Percentiles rank a stretch among this genome's conserved stretches.
These are phyloP conservation scores for Octonoba sinensis DNA, from an alignment of 2,888 invertebrate genomes.

Conservation along the genomic window DNA sequence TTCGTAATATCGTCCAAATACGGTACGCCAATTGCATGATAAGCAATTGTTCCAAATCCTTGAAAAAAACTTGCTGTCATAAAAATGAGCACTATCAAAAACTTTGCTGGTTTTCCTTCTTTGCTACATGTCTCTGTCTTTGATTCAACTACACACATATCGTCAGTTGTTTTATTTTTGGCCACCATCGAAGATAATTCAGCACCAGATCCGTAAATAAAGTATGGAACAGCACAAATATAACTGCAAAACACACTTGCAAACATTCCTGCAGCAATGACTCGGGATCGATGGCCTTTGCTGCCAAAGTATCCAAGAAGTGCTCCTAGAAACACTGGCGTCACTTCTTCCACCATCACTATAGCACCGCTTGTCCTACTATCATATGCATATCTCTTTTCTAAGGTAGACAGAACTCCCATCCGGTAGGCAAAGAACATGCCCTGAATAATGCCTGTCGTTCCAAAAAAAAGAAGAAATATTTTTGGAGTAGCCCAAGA, in stretches of 20 bases:
- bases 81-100: conserved; percentile 76
- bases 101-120: conserved; percentile 12
- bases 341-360: conserved; percentile 60
- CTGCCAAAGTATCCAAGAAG: conserved; percentile 65
- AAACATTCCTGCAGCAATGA: conserved; percentile 55
- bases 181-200: conserved; percentile 56
- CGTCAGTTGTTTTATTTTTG: conserved; percentile 23
- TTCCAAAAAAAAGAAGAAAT: conserved; percentile 51
- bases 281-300: conserved; percentile 55
- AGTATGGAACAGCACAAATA: conserved; percentile 60
- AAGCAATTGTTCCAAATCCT: conserved; percentile 79
- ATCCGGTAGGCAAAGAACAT: conserved; percentile 62
- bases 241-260: conserved; percentile 54
- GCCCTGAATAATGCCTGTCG: conserved; percentile 65
- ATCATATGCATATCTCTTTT: conserved; percentile 65
- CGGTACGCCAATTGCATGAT: conserved; percentile 78
- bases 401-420: conserved; percentile 61
- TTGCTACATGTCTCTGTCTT: not conserved
- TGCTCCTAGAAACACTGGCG: conserved; percentile 39
- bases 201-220: conserved; percentile 63
- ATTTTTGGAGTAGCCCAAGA: conserved; percentile 59
- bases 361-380: conserved; percentile 65
- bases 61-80: conserved; percentile 80
- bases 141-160: too few species aligned
- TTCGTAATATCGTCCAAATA: conserved; percentile 80